phyloP scores from a whole-genome alignment of 2,113 vertebrate genomes.

The Lethenteron reissneri region DNA sequence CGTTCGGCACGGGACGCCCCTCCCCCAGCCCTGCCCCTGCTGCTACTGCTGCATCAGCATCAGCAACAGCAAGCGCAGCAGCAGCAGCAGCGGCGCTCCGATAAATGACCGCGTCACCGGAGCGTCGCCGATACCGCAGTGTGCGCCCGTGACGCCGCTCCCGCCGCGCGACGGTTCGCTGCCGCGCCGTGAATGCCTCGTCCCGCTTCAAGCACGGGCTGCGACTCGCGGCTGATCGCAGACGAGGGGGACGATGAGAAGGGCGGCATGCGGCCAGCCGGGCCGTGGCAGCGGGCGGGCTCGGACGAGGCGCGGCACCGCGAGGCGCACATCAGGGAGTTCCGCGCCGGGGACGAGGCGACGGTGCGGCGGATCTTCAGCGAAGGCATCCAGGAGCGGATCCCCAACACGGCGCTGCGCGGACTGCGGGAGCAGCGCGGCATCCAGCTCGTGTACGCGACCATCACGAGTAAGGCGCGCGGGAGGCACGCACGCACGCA shows the following conservation, averaged over 20 bases:
- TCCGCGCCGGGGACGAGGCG: constrained; percentile 47
- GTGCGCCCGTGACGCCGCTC: neutral
- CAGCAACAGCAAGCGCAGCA: no score
- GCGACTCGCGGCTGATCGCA: constrained; percentile 89
- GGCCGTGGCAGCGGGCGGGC: constrained; percentile 17
- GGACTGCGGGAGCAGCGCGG: constrained; percentile 54
- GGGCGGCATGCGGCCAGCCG: constrained; percentile 8
- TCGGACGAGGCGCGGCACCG: constrained; percentile 27
- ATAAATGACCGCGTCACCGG: no score
- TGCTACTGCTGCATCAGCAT: no score
- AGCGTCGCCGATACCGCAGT: neutral
- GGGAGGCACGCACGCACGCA: neutral
- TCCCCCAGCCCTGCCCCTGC: no score
- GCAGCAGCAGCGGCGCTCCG: no score
- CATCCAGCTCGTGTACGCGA: constrained; percentile 50
- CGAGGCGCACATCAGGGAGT: constrained; percentile 56
- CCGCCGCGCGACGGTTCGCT: neutral
- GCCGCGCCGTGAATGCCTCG: constrained; percentile 38
- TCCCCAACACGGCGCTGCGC: constrained; percentile 73
- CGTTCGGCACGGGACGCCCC: no score
- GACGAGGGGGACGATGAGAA: constrained; percentile 38
- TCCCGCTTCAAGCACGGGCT: constrained; percentile 88
- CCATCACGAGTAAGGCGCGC: constrained; percentile 47
- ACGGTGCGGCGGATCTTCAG: constrained; percentile 71
- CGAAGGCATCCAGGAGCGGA: constrained; percentile 80